Base-by-base conservation (phyloP, 64 coral and sea anemone genomes). In the Porites lutea region DNA sequence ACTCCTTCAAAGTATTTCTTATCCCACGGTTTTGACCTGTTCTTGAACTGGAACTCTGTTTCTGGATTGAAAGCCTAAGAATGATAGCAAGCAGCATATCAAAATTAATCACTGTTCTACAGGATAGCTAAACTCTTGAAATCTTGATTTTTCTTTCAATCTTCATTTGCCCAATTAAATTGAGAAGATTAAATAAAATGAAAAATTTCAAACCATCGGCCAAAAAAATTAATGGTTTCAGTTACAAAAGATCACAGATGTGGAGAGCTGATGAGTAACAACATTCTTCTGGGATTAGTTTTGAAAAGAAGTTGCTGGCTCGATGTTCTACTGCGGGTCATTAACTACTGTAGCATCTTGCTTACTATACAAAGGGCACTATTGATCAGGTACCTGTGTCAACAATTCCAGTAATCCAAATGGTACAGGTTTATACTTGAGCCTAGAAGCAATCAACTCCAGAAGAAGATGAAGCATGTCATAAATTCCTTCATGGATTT, bases 11-110 rank as follows among this genome's bases (percentile, higher is more conserved):
- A 97, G 52, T 97, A 90, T 3, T 83, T 77, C 74, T 91, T 97
- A 27, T 93, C 83, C 72, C 92, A 97, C 0, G 20, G 61, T 65
- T 87, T 97, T 18, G 67, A 54, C 82, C 88, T 94, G 92, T 97
- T 97, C 59, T 97, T 97, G 82, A 84, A 91, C n/a, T 97, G 95
- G 58, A 97, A 97, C 82, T 97, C 92, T 51, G 88, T 97, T 6
- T 97, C 95, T 66, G 95, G 95, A 71, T 97, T 90, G 78, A 96
- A 92, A 2, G 70, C 94, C 94, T 96, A 48, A 46, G 43, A 82
- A 45, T 2, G 16, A 37, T 37, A 37, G 27, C 27, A 37, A 37
- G 27, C 27, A 37, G 27, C 27, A 37, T 37, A 1, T 37, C 27
- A 37, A 37, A 37, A 37, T 37, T 0, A 1, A 37, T 37, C 27